Evolutionary conservation across 2,888 invertebrate genomes (phyloP).

Genomic region (Nasonovia ribisnigri): DNA sequence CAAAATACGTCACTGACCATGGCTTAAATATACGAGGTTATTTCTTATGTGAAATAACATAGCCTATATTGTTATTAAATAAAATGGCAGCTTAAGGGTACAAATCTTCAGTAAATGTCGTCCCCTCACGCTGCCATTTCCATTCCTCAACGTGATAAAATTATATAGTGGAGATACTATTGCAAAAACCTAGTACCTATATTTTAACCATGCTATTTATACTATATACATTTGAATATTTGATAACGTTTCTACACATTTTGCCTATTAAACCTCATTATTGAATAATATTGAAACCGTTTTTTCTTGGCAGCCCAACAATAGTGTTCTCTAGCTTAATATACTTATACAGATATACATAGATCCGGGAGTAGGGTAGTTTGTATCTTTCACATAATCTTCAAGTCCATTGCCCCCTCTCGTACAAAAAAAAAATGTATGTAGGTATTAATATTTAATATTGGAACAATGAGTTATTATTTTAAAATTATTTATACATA

Average conservation of each 20-base stretch:
- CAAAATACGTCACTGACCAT: no score
- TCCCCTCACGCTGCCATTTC: no score
- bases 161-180: no score
- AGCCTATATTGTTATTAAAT: no score
- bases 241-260: not conserved
- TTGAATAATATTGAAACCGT: not conserved
- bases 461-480: not conserved
- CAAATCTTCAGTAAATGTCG: no score
- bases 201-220: no score
- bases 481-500: not conserved
- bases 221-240: not conserved
- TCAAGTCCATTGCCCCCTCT: not conserved
- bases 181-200: no score
- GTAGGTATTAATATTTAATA: not conserved
- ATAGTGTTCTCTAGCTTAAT: not conserved
- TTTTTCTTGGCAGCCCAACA: not conserved
- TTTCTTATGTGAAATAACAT: no score
- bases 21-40: no score
- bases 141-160: no score
- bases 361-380: not conserved
- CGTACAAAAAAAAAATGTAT: not conserved
- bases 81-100: no score
- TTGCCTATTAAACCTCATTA: not conserved
- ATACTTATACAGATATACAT: not conserved
- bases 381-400: not conserved